Evolutionary conservation across 2,797 vertebrate genomes (phyloP).

Genomic region (Varecia variegata): DNA sequence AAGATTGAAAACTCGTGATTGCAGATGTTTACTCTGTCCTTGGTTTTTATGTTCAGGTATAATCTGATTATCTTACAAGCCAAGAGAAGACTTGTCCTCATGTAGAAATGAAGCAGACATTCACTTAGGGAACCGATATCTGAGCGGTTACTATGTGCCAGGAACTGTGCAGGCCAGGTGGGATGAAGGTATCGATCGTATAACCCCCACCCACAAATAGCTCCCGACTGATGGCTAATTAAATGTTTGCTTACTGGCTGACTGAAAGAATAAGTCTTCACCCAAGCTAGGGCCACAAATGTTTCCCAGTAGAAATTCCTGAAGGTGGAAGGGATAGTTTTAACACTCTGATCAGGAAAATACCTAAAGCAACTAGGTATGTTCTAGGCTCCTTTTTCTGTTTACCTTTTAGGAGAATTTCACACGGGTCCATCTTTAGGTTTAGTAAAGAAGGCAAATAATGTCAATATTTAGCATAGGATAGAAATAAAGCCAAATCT

Average conservation of each 20-base stretch:
- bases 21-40: background rate
- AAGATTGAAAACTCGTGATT: background rate
- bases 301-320: background rate
- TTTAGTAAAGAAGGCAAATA: background rate
- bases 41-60: background rate
- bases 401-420: background rate
- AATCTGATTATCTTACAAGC: background rate
- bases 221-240: background rate
- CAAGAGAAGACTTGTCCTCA: background rate
- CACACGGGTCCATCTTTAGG: background rate
- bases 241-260: background rate
- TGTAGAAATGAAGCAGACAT: background rate
- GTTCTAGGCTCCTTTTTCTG: background rate
- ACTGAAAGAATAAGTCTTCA: background rate
- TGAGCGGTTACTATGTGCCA: background rate
- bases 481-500: background rate
- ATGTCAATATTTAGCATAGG: background rate
- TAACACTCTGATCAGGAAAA: background rate
- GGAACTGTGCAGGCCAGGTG: background rate
- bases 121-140: background rate
- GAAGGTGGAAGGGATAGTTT: background rate
- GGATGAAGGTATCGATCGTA: background rate
- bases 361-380: background rate
- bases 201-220: background rate
- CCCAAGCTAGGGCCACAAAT: background rate